Evolutionary conservation across 2,797 vertebrate species (phyloP).

Genomic region (Rhynchonycteris naso): DNA sequence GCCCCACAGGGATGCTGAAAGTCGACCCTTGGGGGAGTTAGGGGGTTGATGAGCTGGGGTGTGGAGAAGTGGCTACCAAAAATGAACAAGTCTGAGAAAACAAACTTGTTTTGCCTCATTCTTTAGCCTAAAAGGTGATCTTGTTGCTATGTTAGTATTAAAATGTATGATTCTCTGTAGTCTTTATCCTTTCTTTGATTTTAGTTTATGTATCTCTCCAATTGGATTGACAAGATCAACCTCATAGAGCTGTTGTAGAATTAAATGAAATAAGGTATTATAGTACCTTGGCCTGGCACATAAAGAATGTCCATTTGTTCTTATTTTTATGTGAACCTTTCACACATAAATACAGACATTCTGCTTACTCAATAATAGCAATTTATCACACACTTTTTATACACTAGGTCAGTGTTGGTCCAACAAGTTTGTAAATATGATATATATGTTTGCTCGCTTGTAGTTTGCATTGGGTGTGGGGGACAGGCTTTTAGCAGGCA

Average conservation of each 20-base stretch:
- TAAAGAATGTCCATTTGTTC: not conserved
- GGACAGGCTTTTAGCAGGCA: too few relatives aligned
- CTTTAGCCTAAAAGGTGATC: not conserved
- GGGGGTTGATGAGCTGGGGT: not conserved
- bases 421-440: too few relatives aligned
- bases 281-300: not conserved
- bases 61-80: not conserved
- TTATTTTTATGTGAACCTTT: not conserved
- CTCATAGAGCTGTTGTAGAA: not conserved
- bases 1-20: not conserved
- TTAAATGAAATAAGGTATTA: not conserved
- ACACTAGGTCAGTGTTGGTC: too few relatives aligned
- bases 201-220: slow-evolving; percentile 22
- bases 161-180: not conserved
- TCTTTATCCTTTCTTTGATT: not conserved
- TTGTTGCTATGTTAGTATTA: not conserved
- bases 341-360: not conserved
- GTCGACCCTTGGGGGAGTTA: not conserved
- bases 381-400: not conserved
- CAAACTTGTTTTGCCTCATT: not conserved
- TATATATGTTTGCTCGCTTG: too few relatives aligned
- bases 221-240: not conserved
- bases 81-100: not conserved
- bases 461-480: too few relatives aligned
- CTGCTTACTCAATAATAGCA: not conserved